Evolutionary conservation across 1,140 invertebrate species (phyloP), one percentile per base, ranked within the genome.

Genomic region (Marisa cornuarietis): DNA sequence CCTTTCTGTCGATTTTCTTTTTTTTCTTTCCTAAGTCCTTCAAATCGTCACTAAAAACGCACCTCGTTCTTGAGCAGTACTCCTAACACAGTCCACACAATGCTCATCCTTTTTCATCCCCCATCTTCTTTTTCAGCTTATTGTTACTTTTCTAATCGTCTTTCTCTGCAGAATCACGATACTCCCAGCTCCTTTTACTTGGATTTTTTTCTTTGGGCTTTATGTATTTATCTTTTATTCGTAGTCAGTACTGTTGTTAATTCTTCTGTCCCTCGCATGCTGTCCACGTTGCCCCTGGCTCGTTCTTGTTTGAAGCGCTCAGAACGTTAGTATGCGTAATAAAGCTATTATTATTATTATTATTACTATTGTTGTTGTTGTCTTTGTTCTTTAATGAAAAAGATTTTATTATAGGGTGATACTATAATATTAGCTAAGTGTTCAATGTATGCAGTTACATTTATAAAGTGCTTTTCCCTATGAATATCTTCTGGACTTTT

Each of bases 111-210:
- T 49, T 73, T 49, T 73, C 71, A 16, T 52, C 49, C 24, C 49
- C 9, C 8, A n/a, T 71, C 65, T 79, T 66, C 58, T 54, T 71
- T n/a, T 71, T 54, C 10, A 14, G 66, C 71, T 66, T 61, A 49
- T 71, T 54, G 71, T 66, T 71, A 42, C 58, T 68, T 58, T 66
- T 72, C 66, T 79, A 66, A 11, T 52, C 61, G 31, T 78, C 65
- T 69, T 65, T 16, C 52, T 51, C 1, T 68, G 13, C 26, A 13
- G 1, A 51, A 20, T 58, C 52, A 10, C 4, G 1, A 13, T 24
- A 42, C 4, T 20, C 14, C 5, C 42, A 24, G 1, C 5, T 16
- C 13, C 6, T 24, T 7, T 54, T 63, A n/a, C 62, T n/a, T 76
- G 26, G 0, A n/a, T n/a, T n/a, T 58, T 76, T 11, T 13, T 22